Conservation (phyloP, 37 sponge, comb jelly and placozoan species). For the Ianthella basta region DNA sequence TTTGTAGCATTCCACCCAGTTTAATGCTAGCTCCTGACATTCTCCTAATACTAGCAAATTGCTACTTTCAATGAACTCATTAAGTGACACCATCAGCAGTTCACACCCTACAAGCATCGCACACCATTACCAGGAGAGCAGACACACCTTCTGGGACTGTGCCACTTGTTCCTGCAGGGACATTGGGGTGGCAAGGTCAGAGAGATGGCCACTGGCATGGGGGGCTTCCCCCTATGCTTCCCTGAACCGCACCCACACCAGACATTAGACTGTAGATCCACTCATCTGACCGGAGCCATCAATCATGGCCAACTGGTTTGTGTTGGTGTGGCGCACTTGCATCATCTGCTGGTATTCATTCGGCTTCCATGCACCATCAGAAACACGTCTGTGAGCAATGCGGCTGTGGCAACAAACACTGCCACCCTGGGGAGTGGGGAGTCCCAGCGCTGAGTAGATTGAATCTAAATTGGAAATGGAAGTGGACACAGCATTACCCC, state of each 20-base stretch:
- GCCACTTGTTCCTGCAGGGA: conserved; percentile 5
- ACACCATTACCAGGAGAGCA: no score
- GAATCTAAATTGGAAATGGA: no score
- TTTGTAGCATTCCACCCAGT: no score
- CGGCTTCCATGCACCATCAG: not conserved
- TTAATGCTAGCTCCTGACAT: no score
- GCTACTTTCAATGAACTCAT: no score
- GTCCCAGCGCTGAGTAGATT: no score
- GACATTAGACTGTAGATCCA: not conserved
- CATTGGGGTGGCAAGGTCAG: conserved; percentile 16
- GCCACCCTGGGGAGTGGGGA: no score
- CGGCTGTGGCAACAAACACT: no score
- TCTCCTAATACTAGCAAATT: no score
- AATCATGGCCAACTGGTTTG: not conserved
- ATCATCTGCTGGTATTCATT: not conserved
- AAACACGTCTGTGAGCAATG: not conserved
- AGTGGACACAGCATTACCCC: no score
- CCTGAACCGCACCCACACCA: not conserved
- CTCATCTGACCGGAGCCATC: conserved; percentile 1
- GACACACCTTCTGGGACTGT: conserved; percentile 2
- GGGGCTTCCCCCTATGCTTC: not conserved
- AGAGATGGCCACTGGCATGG: not conserved
- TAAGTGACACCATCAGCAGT: no score
- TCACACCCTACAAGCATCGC: no score
- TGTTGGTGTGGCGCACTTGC: not conserved